phyloP scores from a whole-genome alignment of 1,140 invertebrate species.

The Drosophila tristis region DNA sequence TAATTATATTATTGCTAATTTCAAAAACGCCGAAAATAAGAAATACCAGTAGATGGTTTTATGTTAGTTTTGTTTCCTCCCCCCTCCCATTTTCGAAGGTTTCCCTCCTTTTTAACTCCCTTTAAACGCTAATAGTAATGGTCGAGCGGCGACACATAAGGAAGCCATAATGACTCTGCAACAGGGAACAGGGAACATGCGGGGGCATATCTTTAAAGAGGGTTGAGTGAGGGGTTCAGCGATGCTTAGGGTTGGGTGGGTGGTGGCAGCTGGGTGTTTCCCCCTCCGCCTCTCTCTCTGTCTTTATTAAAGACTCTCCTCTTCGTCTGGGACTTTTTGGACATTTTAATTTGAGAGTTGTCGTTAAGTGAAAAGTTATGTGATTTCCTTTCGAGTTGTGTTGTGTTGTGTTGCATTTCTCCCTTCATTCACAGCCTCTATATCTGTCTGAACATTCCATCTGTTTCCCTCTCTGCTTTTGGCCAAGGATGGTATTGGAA shows the following conservation, averaged over 20 bases:
- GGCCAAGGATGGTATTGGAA: constrained; percentile 27
- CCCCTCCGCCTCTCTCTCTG: constrained; percentile 5
- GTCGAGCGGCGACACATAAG: constrained; percentile 26
- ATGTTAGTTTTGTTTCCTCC: too few species aligned
- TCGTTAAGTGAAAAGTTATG: constrained; percentile 80
- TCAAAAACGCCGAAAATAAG: constrained; percentile 27
- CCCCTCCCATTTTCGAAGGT: constrained; percentile 7
- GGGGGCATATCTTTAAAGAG: too few species aligned
- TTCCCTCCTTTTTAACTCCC: constrained; percentile 36
- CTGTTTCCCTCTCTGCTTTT: constrained; percentile 11
- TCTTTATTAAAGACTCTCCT: constrained; percentile 38
- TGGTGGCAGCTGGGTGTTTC: constrained; percentile 32
- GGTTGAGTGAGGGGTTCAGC: too few species aligned
- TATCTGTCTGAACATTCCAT: not conserved
- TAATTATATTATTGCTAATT: constrained; percentile 82
- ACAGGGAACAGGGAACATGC: too few species aligned
- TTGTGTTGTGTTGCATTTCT: constrained; percentile 31
- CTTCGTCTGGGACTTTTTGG: constrained; percentile 43
- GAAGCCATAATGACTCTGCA: constrained; percentile 41
- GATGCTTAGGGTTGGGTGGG: constrained; percentile 2
- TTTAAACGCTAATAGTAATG: constrained; percentile 37
- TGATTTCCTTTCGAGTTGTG: constrained; percentile 58
- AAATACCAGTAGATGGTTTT: not conserved
- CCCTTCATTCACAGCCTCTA: constrained; percentile 4
- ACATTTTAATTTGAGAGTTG: constrained; percentile 78